Evolutionary conservation across 1,140 invertebrate species (phyloP).

Genomic region (Drosophila mayri): DNA sequence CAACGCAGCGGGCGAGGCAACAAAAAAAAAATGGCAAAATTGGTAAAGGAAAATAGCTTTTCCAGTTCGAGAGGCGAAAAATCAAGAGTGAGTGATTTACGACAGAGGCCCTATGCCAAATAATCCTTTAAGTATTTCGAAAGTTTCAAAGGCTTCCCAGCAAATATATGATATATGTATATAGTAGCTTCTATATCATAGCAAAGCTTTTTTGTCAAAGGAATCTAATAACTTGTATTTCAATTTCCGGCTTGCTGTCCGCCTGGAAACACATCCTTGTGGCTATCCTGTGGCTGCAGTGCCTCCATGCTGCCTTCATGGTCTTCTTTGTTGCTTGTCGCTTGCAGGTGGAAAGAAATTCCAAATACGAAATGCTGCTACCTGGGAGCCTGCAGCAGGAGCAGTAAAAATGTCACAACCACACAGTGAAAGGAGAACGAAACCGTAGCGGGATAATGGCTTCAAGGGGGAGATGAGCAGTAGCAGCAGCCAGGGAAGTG

Average conservation of each 20-base stretch:
- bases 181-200: not conserved
- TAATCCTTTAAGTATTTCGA: conserved; percentile 39
- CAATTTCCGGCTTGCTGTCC: conserved; percentile 29
- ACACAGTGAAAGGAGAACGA: conserved; percentile 33
- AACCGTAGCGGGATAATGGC: conserved; percentile 27
- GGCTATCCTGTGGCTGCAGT: conserved; percentile 33
- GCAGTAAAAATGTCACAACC: conserved; percentile 51
- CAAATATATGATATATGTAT: not conserved
- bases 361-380: conserved; percentile 43
- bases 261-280: conserved; percentile 13
- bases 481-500: not conserved
- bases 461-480: not conserved
- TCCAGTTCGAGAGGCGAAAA: conserved; percentile 17
- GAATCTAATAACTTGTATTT: conserved; percentile 58
- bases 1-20: conserved; percentile 9
- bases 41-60: conserved; percentile 21
- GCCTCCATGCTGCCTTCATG: conserved; percentile 1
- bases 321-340: conserved; percentile 58
- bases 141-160: conserved; percentile 3
- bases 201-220: conserved; percentile 24
- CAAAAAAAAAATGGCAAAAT: conserved; percentile 17
- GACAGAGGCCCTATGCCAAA: conserved; percentile 5
- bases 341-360: conserved; percentile 44
- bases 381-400: conserved; percentile 38
- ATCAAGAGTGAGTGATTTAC: conserved; percentile 30